These are phyloP conservation scores for Lampris megalopsis DNA, from an alignment of 2,113 vertebrate species.

Conservation along the genomic window DNA sequence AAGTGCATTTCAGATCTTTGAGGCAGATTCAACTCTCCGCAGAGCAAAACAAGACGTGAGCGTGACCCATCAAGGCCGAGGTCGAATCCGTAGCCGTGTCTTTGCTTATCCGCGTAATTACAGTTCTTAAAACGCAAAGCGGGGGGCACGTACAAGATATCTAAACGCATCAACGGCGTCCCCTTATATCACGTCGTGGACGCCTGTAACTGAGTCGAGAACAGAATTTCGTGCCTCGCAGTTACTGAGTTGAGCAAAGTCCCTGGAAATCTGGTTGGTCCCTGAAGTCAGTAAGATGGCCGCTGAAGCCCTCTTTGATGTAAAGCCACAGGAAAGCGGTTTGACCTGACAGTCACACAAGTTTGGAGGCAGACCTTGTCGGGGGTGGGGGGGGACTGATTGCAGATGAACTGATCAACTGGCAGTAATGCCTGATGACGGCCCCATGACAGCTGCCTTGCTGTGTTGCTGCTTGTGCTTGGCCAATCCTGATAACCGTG, in stretches of 20 bases:
- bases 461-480: conserved; percentile 12
- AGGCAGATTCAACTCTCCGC: conserved; percentile 48
- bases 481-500: conserved; percentile 17
- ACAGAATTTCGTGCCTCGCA: neutral
- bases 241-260: conserved; percentile 7
- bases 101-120: conserved; percentile 11
- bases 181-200: neutral
- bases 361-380: neutral
- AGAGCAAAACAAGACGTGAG: conserved; percentile 15
- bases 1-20: conserved; percentile 58
- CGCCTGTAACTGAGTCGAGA: neutral
- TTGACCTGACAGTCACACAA: neutral
- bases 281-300: conserved; percentile 44
- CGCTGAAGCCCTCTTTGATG: conserved; percentile 14
- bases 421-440: neutral
- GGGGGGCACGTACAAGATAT: neutral
- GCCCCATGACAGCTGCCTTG: neutral
- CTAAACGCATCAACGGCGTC: conserved; percentile 5
- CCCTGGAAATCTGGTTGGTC: conserved; percentile 3
- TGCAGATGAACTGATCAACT: neutral
- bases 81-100: neutral
- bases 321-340: conserved; percentile 29
- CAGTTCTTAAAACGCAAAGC: neutral
- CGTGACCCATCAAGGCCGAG: neutral
- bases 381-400: neutral